phyloP scores from a whole-genome alignment of 1,140 invertebrate genomes.

The Drosophila prosaltans region DNA sequence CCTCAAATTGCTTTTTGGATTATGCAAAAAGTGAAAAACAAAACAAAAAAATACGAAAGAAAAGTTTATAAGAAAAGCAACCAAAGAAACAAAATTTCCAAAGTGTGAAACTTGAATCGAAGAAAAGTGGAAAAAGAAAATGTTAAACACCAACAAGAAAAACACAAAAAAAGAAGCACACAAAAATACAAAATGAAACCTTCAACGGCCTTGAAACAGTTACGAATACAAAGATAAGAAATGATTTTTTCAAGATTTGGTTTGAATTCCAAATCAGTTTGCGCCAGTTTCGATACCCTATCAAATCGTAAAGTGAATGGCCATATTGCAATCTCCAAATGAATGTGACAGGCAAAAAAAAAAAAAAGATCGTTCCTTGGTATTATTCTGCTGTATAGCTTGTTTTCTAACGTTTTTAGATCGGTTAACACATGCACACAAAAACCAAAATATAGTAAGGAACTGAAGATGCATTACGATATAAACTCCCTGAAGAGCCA shows the following conservation, averaged over 20 bases:
- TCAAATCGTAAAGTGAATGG: not conserved
- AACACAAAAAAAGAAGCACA: constrained; percentile 25
- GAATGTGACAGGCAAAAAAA: too few relatives aligned
- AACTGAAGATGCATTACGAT: too few relatives aligned
- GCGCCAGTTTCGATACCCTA: not conserved
- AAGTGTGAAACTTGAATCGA: constrained; percentile 5
- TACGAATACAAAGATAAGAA: constrained; percentile 40
- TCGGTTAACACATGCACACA: too few relatives aligned
- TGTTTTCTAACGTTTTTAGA: too few relatives aligned
- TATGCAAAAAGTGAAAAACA: constrained; percentile 33
- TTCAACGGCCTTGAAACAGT: constrained; percentile 19
- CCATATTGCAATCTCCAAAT: constrained; percentile 16
- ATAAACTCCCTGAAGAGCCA: too few relatives aligned
- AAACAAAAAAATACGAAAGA: not conserved
- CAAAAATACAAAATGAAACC: constrained; percentile 33
- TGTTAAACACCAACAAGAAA: not conserved
- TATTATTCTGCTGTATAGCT: too few relatives aligned
- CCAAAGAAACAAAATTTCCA: not conserved
- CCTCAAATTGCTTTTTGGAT: constrained; percentile 27
- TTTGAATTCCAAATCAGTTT: constrained; percentile 43
- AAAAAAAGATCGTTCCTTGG: too few relatives aligned
- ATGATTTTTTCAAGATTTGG: constrained; percentile 28
- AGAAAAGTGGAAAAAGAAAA: constrained; percentile 14
- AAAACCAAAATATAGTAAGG: too few relatives aligned
- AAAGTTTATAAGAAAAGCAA: not conserved